Percentiles rank a stretch among this genome's conserved stretches.
These are phyloP conservation scores for Nipponacmea schrenckii DNA, from an alignment of 2,888 invertebrate species.

Conservation along the genomic window DNA sequence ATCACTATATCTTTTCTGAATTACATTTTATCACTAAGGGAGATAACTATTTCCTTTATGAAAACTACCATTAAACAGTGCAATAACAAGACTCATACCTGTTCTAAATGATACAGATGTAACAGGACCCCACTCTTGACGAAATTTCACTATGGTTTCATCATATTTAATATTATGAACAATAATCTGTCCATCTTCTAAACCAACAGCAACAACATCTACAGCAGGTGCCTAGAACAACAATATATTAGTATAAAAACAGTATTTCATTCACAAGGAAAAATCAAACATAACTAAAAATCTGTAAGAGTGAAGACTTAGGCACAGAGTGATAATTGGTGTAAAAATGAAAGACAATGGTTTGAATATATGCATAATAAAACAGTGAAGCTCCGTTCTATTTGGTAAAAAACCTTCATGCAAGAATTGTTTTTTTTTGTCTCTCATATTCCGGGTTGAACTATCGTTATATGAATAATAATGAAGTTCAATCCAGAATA, in stretches of 20 bases:
- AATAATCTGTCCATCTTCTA: slow-evolving; percentile 83
- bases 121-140: slow-evolving; percentile 92
- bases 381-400: too few species aligned
- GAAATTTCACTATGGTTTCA: slow-evolving; percentile 83
- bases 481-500: too few species aligned
- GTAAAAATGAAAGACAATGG: too few species aligned
- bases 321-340: not conserved
- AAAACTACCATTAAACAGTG: not conserved
- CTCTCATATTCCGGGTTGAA: too few species aligned
- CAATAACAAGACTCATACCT: slow-evolving; percentile 44
- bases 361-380: too few species aligned
- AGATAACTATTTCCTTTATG: too few species aligned
- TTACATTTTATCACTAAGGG: too few species aligned
- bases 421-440: too few species aligned
- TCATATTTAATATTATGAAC: slow-evolving; percentile 89
- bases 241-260: slow-evolving; percentile 1
- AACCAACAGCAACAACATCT: slow-evolving; percentile 90
- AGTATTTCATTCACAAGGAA: not conserved
- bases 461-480: too few species aligned
- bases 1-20: too few species aligned
- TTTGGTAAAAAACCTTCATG: too few species aligned
- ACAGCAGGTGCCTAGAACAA: slow-evolving; percentile 81
- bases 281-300: slow-evolving; percentile 3
- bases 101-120: slow-evolving; percentile 85
- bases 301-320: not conserved